Percentiles rank a stretch among this genome's conserved stretches.
Evolutionary conservation across 2,888 invertebrate genomes (phyloP).

Genomic region (Chironomus tentans): DNA sequence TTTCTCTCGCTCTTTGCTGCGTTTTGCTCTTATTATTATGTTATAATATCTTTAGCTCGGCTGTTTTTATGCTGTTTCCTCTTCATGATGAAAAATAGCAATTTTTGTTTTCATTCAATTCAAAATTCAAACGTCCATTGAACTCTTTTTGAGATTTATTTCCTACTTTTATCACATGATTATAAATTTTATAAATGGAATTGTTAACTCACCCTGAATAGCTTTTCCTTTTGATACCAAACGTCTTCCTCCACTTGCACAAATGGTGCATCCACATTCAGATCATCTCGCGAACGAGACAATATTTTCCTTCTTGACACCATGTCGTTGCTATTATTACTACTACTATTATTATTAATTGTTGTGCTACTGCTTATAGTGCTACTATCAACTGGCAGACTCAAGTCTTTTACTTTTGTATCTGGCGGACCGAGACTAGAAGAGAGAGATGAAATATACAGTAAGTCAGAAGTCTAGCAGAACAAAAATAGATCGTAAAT

Average conservation of each 20-base stretch:
- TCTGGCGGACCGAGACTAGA: not conserved
- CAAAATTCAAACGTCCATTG: not conserved
- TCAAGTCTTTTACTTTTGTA: not conserved
- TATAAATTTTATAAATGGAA: not conserved
- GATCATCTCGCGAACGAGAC: conserved; percentile 15
- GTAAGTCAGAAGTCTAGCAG: not conserved
- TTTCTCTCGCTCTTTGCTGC: not conserved
- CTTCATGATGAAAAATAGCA: not conserved
- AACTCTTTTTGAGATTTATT: not conserved
- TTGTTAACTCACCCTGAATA: conserved; percentile 64
- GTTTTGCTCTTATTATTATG: not conserved
- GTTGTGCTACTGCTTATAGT: not conserved
- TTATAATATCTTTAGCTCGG: not conserved
- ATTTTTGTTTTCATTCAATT: not conserved
- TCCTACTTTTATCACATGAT: too few relatives aligned
- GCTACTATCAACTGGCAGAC: not conserved
- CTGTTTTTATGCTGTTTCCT: not conserved
- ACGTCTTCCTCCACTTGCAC: conserved; percentile 65
- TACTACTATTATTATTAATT: not conserved
- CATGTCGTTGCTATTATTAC: conserved; percentile 29
- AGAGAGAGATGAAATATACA: not conserved
- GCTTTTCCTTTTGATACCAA: conserved; percentile 87
- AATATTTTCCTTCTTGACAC: conserved; percentile 22
- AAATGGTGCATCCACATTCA: conserved; percentile 36
- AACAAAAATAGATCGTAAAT: not conserved